phyloP scores from a whole-genome alignment of 2,888 invertebrate genomes.

The Tolmerus cingulatus region DNA sequence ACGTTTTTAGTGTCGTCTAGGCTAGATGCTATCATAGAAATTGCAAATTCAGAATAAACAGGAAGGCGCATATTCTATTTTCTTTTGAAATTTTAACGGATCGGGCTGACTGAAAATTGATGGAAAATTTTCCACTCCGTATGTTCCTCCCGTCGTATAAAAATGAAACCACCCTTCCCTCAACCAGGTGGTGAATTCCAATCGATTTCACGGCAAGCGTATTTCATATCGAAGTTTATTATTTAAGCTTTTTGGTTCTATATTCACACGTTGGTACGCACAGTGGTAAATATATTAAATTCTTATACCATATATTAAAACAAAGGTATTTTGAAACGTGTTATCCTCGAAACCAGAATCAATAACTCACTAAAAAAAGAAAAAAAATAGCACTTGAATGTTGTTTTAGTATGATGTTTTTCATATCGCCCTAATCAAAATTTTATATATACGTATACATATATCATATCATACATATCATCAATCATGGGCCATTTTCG shows the following conservation, averaged over 20 bases:
- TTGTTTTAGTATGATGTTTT: no score
- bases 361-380: background rate
- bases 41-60: background rate
- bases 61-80: background rate
- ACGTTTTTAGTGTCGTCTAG: background rate
- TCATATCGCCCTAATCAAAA: no score
- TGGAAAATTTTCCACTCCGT: background rate
- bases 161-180: background rate
- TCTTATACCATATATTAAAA: background rate
- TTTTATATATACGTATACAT: no score
- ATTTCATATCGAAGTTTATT: background rate
- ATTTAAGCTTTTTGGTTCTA: background rate
- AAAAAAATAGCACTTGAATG: background rate
- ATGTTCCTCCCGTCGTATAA: background rate
- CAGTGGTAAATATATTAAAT: background rate
- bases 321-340: background rate
- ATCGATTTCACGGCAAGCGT: background rate
- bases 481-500: no score
- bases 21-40: background rate
- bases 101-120: background rate
- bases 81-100: background rate
- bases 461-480: no score
- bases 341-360: background rate
- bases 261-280: background rate
- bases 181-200: background rate